phyloP scores from a whole-genome alignment of 2,113 vertebrate species.

The Myotis yumanensis region DNA sequence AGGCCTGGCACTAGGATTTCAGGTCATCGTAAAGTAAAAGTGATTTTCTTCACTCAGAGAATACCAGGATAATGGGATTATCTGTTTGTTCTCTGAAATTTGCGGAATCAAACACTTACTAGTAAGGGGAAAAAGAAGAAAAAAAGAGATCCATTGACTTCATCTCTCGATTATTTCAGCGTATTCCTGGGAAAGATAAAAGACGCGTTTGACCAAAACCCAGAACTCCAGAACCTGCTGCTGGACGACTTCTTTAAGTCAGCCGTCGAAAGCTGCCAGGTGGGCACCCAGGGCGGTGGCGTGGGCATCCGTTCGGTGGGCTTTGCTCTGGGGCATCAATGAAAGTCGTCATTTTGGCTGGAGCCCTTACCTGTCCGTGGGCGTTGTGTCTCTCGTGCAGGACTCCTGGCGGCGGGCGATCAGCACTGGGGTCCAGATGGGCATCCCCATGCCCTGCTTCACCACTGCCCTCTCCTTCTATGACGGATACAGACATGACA shows the following conservation, averaged over 20 bases:
- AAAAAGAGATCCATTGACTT: neutral
- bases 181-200: conserved; percentile 98
- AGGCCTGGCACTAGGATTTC: conserved; percentile 73
- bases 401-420: conserved; percentile 93
- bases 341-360: accelerated
- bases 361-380: accelerated
- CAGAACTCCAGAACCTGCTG: conserved; percentile 92
- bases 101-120: conserved; percentile 53
- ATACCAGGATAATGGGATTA: conserved; percentile 60
- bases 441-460: conserved; percentile 98
- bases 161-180: conserved; percentile 77
- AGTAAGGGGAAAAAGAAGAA: neutral
- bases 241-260: conserved; percentile 93
- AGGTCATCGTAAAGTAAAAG: conserved; percentile 73
- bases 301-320: accelerated
- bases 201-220: conserved; percentile 93
- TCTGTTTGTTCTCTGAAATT: conserved; percentile 64
- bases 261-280: conserved; percentile 88
- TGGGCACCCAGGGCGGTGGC: conserved; percentile 72
- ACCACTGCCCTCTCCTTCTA: conserved; percentile 97
- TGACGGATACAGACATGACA: conserved; percentile 93
- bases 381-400: conserved; percentile 75
- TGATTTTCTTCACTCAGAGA: conserved; percentile 76
- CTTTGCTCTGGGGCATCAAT: neutral
- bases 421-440: conserved; percentile 91